Conservation (phyloP, 2,888 invertebrate genomes). For the Stenchaetothrips biformis region DNA sequence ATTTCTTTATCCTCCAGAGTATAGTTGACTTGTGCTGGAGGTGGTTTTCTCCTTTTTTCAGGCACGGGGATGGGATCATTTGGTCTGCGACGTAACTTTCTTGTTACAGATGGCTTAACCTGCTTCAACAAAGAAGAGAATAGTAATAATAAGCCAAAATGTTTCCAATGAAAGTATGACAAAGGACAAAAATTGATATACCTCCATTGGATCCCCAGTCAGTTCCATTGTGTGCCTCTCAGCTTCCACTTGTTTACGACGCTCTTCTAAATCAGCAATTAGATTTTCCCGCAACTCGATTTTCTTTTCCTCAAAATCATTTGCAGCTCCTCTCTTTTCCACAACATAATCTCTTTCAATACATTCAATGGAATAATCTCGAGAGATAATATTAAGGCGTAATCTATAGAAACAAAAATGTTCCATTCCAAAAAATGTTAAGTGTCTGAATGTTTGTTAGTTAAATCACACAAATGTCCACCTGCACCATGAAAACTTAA, state of each 20-base stretch:
- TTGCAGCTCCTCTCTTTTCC: constrained; percentile 82
- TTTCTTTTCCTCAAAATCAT: constrained; percentile 94
- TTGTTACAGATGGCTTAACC: constrained; percentile 89
- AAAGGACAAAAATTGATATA: constrained; percentile 40
- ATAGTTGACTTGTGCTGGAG: constrained; percentile 80
- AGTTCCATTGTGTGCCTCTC: constrained; percentile 86
- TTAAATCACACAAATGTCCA: not conserved
- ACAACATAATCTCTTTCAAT: constrained; percentile 81
- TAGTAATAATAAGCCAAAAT: constrained; percentile 15
- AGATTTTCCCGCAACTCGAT: constrained; percentile 84
- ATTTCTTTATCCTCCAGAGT: constrained; percentile 84
- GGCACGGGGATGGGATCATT: constrained; percentile 90
- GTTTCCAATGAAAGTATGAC: not conserved
- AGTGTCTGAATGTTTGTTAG: not conserved
- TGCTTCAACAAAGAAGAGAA: constrained; percentile 45
- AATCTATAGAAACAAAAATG: constrained; percentile 44
- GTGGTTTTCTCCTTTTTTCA: constrained; percentile 74
- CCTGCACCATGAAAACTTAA: not conserved
- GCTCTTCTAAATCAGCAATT: constrained; percentile 87
- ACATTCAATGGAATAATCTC: constrained; percentile 77
- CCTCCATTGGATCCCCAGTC: constrained; percentile 81
- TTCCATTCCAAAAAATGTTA: not conserved
- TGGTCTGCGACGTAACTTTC: constrained; percentile 84
- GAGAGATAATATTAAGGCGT: constrained; percentile 67
- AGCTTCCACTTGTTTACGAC: constrained; percentile 79